Evolutionary conservation across 2,888 invertebrate genomes (phyloP).

Genomic region (Phalera bucephala): DNA sequence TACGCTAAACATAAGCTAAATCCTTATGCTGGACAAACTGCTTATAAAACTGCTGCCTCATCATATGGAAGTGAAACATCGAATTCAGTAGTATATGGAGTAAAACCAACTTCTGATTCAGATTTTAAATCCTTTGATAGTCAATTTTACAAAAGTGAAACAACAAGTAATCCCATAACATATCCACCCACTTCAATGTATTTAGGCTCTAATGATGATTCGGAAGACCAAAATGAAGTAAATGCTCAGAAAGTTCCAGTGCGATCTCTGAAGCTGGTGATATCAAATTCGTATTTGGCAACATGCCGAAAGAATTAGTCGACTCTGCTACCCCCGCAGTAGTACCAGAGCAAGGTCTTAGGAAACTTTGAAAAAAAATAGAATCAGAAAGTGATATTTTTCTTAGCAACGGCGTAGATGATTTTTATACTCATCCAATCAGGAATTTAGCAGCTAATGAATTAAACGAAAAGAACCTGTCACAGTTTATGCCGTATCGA

Average conservation of each 20-base stretch:
- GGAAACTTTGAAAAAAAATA: constrained; percentile 66
- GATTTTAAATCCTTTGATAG: constrained; percentile 74
- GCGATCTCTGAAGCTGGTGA: constrained; percentile 47
- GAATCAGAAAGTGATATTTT: constrained; percentile 66
- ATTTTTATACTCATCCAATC: constrained; percentile 46
- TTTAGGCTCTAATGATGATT: constrained; percentile 68
- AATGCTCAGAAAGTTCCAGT: constrained; percentile 53
- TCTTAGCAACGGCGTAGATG: constrained; percentile 77
- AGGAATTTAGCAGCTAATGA: constrained; percentile 43
- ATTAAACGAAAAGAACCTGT: constrained; percentile 35
- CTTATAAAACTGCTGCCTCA: constrained; percentile 56
- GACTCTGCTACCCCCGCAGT: constrained; percentile 82
- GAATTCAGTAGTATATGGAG: constrained; percentile 70
- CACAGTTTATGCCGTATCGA: constrained; percentile 53
- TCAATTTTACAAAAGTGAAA: constrained; percentile 63
- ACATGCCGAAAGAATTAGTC: constrained; percentile 82
- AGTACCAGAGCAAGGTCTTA: constrained; percentile 86
- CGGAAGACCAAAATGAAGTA: constrained; percentile 50
- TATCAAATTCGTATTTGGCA: constrained; percentile 86
- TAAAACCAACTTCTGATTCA: constrained; percentile 67
- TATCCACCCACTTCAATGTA: constrained; percentile 76
- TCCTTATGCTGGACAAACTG: constrained; percentile 71
- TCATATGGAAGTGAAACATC: constrained; percentile 62
- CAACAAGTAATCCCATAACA: constrained; percentile 63
- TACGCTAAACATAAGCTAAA: constrained; percentile 73